Base-by-base conservation (phyloP, 2,888 invertebrate species). In the Drosophila borborema region DNA sequence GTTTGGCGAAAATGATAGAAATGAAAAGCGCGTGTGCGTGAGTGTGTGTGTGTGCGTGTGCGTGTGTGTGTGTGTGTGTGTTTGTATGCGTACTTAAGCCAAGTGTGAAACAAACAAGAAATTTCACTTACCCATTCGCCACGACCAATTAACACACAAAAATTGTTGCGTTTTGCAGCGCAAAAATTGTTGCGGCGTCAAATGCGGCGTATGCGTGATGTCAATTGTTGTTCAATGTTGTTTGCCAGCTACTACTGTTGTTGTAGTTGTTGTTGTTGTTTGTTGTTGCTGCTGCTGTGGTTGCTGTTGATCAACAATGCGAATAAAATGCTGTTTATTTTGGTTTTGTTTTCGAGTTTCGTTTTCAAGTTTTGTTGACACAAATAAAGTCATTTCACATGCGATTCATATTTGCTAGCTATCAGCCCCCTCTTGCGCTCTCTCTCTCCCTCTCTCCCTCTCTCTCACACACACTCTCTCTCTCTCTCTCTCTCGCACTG, bases 101-200 rank as follows among this genome's bases (percentile, higher is more conserved):
- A 40, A 62, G 65, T 71, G 76, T 63, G 60, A 70, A 56, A 40
- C 41, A 53, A 74, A 62, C 53, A 56, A 41, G 62, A 61, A 71
- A 68, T 62, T 72, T 71, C 71, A 72, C 72, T 72, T 72, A 72
- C 72, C 71, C 59, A 71, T 72, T 70, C 46, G 72, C 41, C 55
- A 67, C 72, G 66, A 74, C 64, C 79, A 78, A 78, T 78, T 79
- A 78, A 79, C 75, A 75, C 75, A 60, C 56, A 66, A 66, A 78
- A 62, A 48, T 64, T 43, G 46, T 46, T 55, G 53, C 48, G 53
- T 40, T 53, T 45, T 43, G 60, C 49, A 36, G 54, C 54, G 41
- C 34, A 38, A 16, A 53, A 55, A 23, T 53, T 40, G 23, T n/a
- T 59, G 54, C 40, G 66, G 69, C 63, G 72, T 65, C 64, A 36